Percentiles rank a stretch among this genome's conserved stretches.
Evolutionary conservation across 2,888 invertebrate species (phyloP).

Genomic region (Eulithis prunata): DNA sequence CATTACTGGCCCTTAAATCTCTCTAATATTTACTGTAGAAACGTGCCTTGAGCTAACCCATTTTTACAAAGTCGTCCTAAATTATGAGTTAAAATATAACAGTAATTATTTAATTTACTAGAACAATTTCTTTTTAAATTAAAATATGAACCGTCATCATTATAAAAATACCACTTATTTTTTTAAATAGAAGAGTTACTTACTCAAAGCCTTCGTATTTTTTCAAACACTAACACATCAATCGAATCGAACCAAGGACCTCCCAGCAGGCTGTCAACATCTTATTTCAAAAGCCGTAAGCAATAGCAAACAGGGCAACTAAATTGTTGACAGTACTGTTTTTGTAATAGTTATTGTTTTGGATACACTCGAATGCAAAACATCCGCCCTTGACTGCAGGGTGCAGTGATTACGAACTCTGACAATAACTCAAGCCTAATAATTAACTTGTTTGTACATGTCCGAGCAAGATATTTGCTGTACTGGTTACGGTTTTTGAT

Average conservation of each 20-base stretch:
- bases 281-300: conserved; percentile 20
- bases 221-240: too few relatives aligned
- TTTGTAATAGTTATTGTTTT: conserved; percentile 36
- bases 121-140: too few relatives aligned
- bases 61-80: conserved; percentile 18
- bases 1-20: conserved; percentile 66
- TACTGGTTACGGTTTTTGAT: conserved; percentile 18
- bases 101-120: too few relatives aligned
- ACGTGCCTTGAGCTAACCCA: conserved; percentile 38
- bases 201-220: too few relatives aligned
- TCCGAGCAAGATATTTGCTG: conserved; percentile 46
- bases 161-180: too few relatives aligned
- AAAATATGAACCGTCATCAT: too few relatives aligned
- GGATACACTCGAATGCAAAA: conserved; percentile 19
- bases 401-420: conserved; percentile 63
- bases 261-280: conserved; percentile 19
- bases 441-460: conserved; percentile 75
- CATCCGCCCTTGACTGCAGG: conserved; percentile 58
- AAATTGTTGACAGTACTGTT: conserved; percentile 27
- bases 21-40: conserved; percentile 53
- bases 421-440: conserved; percentile 61
- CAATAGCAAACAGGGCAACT: conserved; percentile 26
- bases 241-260: background rate
- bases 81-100: background rate
- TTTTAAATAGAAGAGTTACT: too few relatives aligned